Percentiles rank a stretch among this genome's conserved stretches.
These are phyloP conservation scores for Pyrrhia umbra DNA, from an alignment of 2,888 invertebrate genomes.

Conservation along the genomic window DNA sequence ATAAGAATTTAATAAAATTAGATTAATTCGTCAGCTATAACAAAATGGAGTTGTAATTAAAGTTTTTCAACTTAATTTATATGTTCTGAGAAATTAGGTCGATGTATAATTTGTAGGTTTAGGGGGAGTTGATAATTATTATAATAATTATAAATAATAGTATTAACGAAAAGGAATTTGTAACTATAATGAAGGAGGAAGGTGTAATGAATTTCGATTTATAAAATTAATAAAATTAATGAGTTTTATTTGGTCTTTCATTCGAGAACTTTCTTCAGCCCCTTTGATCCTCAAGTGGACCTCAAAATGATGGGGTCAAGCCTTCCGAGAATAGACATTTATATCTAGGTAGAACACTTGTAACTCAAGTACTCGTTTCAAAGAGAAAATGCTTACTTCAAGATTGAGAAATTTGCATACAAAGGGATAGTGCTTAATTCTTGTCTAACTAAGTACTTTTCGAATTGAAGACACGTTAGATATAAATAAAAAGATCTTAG, in stretches of 20 bases:
- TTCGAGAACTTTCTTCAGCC: constrained; percentile 54
- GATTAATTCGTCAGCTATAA: constrained; percentile 71
- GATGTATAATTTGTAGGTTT: constrained; percentile 85
- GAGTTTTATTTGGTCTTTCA: constrained; percentile 82
- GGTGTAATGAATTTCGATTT: constrained; percentile 90
- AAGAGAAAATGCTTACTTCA: constrained; percentile 57
- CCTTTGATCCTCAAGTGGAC: constrained; percentile 58
- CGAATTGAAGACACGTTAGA: constrained; percentile 2
- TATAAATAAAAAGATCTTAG: background rate
- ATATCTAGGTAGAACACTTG: constrained; percentile 58
- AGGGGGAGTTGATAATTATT: constrained; percentile 81
- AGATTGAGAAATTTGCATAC: constrained; percentile 52
- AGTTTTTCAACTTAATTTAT: constrained; percentile 84
- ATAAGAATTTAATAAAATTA: constrained; percentile 76
- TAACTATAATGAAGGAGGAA: constrained; percentile 85
- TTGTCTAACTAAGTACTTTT: constrained; percentile 19
- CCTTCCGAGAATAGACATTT: constrained; percentile 41
- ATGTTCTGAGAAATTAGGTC: constrained; percentile 81
- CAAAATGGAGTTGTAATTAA: constrained; percentile 78
- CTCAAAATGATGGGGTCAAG: constrained; percentile 52
- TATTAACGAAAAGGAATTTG: constrained; percentile 87
- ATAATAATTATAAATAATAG: constrained; percentile 85
- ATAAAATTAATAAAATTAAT: constrained; percentile 90
- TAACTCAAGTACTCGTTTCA: constrained; percentile 52
- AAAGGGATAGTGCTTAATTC: constrained; percentile 50